Evolutionary conservation across 2,888 invertebrate genomes (phyloP).

Genomic region (Eristalinus sepulchralis): DNA sequence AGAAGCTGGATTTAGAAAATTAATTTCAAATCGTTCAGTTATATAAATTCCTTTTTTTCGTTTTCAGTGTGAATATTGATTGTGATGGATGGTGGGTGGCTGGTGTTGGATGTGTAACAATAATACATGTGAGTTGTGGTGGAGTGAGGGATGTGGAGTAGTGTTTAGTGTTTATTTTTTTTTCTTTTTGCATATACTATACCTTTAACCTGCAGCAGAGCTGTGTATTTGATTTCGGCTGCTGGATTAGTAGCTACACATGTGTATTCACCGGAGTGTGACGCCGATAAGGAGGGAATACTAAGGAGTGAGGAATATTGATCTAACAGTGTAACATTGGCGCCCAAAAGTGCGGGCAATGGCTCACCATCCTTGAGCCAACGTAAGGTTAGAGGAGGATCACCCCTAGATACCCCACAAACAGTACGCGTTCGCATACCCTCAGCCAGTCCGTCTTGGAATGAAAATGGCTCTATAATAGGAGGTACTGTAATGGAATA

Average conservation of each 20-base stretch:
- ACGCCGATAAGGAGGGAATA: constrained; percentile 88
- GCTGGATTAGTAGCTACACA: constrained; percentile 90
- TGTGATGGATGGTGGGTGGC: constrained; percentile 16
- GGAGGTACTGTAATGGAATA: constrained; percentile 87
- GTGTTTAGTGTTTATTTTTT: constrained; percentile 73
- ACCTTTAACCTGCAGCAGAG: constrained; percentile 91
- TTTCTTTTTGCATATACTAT: constrained; percentile 81
- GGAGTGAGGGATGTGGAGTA: constrained; percentile 9
- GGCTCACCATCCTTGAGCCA: constrained; percentile 92
- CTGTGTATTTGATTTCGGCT: constrained; percentile 89
- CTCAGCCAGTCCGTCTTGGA: constrained; percentile 91
- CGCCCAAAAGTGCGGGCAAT: constrained; percentile 85
- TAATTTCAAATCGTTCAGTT: constrained; percentile 45
- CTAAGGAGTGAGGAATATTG: constrained; percentile 89
- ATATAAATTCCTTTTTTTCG: constrained; percentile 17
- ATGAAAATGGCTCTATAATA: constrained; percentile 92
- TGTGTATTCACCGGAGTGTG: constrained; percentile 89
- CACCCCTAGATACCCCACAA: constrained; percentile 90
- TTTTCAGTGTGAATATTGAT: constrained; percentile 50
- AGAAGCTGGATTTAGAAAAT: constrained; percentile 64
- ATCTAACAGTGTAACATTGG: constrained; percentile 88
- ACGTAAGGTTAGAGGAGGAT: constrained; percentile 89
- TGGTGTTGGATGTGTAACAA: constrained; percentile 23
- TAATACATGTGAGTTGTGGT: not conserved
- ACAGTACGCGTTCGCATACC: constrained; percentile 91